A percentile compares a stretch with the other conserved stretches of the same genome.
Conservation (phyloP, 2,797 vertebrate genomes). For the Paguma larvata region DNA sequence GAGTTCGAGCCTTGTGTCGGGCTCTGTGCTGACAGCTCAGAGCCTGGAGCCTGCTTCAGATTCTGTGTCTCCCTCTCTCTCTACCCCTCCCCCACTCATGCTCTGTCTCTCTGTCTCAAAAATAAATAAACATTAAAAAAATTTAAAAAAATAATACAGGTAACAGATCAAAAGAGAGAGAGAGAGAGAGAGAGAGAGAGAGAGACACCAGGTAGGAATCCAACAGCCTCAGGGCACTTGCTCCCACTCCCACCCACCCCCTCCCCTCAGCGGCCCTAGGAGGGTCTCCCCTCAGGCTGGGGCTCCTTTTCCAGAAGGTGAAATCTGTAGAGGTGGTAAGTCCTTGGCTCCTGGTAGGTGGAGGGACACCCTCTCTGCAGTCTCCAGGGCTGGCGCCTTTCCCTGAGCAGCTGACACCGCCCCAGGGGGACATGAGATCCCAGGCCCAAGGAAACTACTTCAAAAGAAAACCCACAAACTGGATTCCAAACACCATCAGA, state of each 20-base stretch:
- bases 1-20: too few species aligned
- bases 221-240: not conserved
- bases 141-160: too few species aligned
- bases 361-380: not conserved
- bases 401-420: not conserved
- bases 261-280: not conserved
- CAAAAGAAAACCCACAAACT: not conserved
- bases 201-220: not conserved
- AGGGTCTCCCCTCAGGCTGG: not conserved
- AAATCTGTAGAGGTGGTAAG: not conserved
- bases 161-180: too few species aligned
- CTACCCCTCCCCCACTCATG: too few species aligned
- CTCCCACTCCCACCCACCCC: not conserved
- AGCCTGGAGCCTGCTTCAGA: too few species aligned
- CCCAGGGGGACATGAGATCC: not conserved
- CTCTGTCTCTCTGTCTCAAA: too few species aligned
- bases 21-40: too few species aligned
- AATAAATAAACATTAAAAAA: too few species aligned
- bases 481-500: not conserved
- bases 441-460: not conserved
- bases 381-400: not conserved
- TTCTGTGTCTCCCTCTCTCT: too few species aligned
- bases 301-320: not conserved
- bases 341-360: not conserved
- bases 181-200: not conserved